phyloP scores from a whole-genome alignment of 2,113 vertebrate species.

The Capreolus pygargus region DNA sequence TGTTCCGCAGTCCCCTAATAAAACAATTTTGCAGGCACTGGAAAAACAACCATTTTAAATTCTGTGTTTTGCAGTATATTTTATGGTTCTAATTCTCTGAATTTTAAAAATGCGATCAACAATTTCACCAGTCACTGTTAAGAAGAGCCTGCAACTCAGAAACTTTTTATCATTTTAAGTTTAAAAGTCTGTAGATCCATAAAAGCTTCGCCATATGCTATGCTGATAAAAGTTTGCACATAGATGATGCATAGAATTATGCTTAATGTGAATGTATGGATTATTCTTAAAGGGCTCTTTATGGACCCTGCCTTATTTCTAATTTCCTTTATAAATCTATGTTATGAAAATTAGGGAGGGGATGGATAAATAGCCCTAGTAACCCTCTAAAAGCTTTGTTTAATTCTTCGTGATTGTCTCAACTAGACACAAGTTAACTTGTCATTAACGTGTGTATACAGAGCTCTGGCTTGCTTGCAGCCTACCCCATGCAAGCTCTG shows the following conservation, averaged over 20 bases:
- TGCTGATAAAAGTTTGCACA: slow-evolving; percentile 63
- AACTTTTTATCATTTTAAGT: slow-evolving; percentile 71
- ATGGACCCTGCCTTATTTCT: slow-evolving; percentile 58
- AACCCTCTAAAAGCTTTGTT: slow-evolving; percentile 71
- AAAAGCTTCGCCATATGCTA: neutral
- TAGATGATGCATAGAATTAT: neutral
- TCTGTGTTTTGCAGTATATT: slow-evolving; percentile 84
- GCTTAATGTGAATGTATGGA: slow-evolving; percentile 45
- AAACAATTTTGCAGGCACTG: slow-evolving; percentile 98
- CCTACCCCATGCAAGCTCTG: neutral
- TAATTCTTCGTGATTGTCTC: slow-evolving; percentile 65
- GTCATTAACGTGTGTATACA: slow-evolving; percentile 17
- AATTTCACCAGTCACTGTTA: slow-evolving; percentile 68
- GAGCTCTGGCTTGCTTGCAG: neutral
- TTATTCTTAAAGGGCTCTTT: slow-evolving; percentile 63
- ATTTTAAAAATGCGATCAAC: slow-evolving; percentile 82
- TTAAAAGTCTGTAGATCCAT: slow-evolving; percentile 65
- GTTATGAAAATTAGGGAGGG: slow-evolving; percentile 65
- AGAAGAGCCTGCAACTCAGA: slow-evolving; percentile 50
- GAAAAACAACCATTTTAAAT: slow-evolving; percentile 96
- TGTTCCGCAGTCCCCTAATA: slow-evolving; percentile 98
- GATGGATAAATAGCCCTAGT: slow-evolving; percentile 28
- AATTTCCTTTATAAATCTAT: slow-evolving; percentile 71
- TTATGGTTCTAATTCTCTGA: slow-evolving; percentile 81
- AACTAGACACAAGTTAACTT: slow-evolving; percentile 62